Base-by-base conservation (phyloP, 2,113 vertebrate species). In the Andinoacara biseriatus region DNA sequence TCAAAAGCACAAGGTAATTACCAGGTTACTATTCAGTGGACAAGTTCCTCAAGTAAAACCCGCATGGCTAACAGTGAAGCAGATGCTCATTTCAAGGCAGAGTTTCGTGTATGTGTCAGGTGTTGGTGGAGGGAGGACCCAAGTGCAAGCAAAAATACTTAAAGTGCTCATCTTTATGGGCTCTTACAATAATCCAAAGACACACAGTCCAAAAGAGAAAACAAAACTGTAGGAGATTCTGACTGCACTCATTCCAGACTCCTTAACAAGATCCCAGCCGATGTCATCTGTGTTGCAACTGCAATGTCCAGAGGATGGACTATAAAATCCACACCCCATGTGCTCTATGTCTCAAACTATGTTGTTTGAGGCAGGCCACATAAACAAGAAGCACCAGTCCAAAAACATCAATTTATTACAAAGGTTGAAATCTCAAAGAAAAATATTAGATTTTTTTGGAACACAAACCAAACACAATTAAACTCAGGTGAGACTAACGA, bases 1-100 rank as follows among this genome's bases (percentile, higher is more conserved):
- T 74, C 67, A 22, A n/a, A 63, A 85, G 82, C 59, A 74, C 87
- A 69, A 76, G 46, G 76, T 89, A 87, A 93, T 92, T 87, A 88
- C 63, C 86, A 62, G 75, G 85, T 91, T 83, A 83, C 78, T 35
- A 74, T 84, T 91, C 83, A 77, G 29, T 17, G 2, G 24, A 69
- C 54, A 10, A 60, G 72, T 76, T 83, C 84, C 78, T 81, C 78
- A 54, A 74, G 87, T 26, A 65, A 76, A 87, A 54, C 17, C 43
- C 46, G 31, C 10, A 72, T 5, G 0, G 43, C 43, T 31, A 26
- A 0, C 52, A 31, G 11, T 1, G 2, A 72, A 52, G 24, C n/a
- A 54, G 46, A 31, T 31, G 46, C 46, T 54, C 31, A 72, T 72
- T 72, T 72, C 26, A 52, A 31, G 67, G 29, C 46, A 52, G 20